These are phyloP conservation scores for Anseranas semipalmata DNA, from an alignment of 2,113 vertebrate genomes.

Conservation along the genomic window DNA sequence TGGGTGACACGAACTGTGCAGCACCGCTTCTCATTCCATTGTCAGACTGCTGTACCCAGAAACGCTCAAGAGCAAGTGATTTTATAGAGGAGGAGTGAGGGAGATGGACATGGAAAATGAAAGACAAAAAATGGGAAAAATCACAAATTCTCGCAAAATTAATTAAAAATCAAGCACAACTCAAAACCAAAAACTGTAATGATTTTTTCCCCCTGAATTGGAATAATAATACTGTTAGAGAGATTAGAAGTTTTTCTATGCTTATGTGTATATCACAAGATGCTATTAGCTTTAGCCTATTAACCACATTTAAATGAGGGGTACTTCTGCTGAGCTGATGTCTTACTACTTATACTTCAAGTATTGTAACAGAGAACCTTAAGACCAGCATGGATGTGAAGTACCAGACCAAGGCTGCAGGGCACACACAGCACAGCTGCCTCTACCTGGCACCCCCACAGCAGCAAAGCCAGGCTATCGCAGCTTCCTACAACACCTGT, in stretches of 20 bases:
- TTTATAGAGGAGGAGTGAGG: neutral
- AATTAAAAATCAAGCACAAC: neutral
- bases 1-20: neutral
- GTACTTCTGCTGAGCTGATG: neutral
- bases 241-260: neutral
- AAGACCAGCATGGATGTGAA: neutral
- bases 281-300: neutral
- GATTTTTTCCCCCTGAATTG: accelerated
- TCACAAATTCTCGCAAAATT: neutral
- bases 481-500: neutral
- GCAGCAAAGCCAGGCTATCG: neutral
- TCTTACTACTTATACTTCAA: neutral
- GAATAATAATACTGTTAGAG: neutral
- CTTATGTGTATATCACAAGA: neutral
- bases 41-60: accelerated
- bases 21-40: neutral
- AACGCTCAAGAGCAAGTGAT: neutral
- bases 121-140: neutral
- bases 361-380: neutral
- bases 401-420: neutral
- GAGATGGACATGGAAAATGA: neutral
- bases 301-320: neutral
- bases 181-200: neutral
- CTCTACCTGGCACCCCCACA: neutral
- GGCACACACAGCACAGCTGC: neutral